Conservation (phyloP, 2,113 vertebrate species). For the Gambusia holbrooki region DNA sequence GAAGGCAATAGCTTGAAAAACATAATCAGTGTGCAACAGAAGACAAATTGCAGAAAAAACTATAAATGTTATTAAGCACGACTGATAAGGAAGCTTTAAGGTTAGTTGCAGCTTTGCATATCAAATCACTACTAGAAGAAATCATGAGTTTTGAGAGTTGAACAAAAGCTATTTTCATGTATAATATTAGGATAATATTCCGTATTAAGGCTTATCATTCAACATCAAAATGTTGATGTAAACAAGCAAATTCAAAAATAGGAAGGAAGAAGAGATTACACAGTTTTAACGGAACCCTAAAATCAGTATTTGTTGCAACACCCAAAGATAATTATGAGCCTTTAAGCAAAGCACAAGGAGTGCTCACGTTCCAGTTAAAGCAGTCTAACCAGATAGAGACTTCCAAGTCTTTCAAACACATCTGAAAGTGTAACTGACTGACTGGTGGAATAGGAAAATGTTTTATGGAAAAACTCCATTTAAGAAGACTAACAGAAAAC, state of each 20-base stretch:
- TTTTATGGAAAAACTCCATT: not conserved
- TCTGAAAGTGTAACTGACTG: too few relatives aligned
- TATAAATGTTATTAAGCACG: conserved; percentile 14
- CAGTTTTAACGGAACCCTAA: not conserved
- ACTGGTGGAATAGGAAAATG: too few relatives aligned
- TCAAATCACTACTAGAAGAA: not conserved
- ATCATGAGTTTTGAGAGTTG: not conserved
- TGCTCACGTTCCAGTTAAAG: too few relatives aligned
- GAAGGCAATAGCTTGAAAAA: conserved; percentile 3
- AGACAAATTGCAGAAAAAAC: conserved; percentile 18
- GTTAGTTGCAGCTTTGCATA: conserved; percentile 18
- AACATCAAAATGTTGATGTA: not conserved
- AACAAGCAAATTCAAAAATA: not conserved
- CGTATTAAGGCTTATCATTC: not conserved
- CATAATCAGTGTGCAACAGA: not conserved
- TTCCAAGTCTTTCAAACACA: too few relatives aligned
- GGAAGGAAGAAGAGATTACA: not conserved
- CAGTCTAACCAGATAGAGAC: too few relatives aligned
- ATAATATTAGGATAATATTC: not conserved
- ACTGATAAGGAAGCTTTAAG: conserved; percentile 18
- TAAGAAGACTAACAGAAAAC: not conserved
- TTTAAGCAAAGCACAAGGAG: too few relatives aligned
- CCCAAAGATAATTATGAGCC: not conserved
- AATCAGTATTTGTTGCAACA: not conserved
- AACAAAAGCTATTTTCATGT: not conserved